Evolutionary conservation across 2,888 invertebrate genomes (phyloP), one percentile per base, ranked within the genome.

Genomic region (Mactromeris polynyma): DNA sequence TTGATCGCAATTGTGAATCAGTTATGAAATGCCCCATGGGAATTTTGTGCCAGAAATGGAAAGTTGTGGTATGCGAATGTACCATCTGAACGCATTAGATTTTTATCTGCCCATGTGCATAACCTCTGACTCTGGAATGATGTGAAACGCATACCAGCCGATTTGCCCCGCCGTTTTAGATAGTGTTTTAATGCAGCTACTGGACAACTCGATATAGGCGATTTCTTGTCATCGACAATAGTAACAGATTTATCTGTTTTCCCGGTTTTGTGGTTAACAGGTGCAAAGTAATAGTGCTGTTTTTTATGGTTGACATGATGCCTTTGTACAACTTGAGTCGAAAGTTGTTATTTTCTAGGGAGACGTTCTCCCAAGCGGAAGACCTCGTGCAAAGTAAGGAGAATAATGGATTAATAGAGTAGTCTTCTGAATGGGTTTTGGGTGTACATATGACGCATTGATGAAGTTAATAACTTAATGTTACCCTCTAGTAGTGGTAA

Each of bases 101-200:
- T 88, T 87, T 87, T 87, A 90, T 14, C 86, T 31, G 0, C 90
- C 90, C 83, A 90, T 80, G 1, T 38, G 54, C 81, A 79, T 86
- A 17, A 83, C 78, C 21, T 81, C 17, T 21, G 46, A 46, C 83
- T 89, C 86, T 26, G 89, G 78, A 33, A 21, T 78, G 2, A 86
- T 19, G 78, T n/a, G 31, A 85, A 85, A 19, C 79, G 40, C 6
- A 79, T 79, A 21, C 85, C 85, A 0, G n/a, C 2, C 11, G 11
- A 14, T 0, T n/a, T 36, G 2, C 85, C 85, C 26, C 85, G 26
- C 26, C 77, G 4, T 14, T 19, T 42, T 4, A 83, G 21, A 46
- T 73, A 83, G 2, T 3, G 7, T 2, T 77, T 42, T 6, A 78
- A 42, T 14, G 42, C 17, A 11, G 17, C 1, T 2, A 84, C 84